phyloP scores from a whole-genome alignment of 2,888 invertebrate species.

The Euzophera pinguis region DNA sequence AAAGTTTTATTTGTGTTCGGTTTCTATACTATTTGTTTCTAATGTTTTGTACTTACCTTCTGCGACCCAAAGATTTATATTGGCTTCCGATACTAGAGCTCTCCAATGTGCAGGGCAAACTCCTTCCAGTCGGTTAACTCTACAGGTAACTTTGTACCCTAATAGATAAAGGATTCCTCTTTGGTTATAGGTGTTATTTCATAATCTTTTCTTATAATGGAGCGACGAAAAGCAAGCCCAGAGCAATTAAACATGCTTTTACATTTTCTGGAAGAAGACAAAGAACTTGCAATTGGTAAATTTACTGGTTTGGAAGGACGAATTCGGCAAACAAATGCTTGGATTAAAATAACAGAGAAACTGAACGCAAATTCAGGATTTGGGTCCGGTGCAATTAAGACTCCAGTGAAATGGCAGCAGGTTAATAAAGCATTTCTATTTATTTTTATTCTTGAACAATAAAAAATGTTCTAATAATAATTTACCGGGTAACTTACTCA shows the following conservation, averaged over 20 bases:
- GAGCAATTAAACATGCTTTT: conserved; percentile 56
- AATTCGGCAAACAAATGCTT: conserved; percentile 52
- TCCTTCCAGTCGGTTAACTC: too few relatives aligned
- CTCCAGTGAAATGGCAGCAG: conserved; percentile 63
- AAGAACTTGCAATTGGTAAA: conserved; percentile 54
- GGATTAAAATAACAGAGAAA: conserved; percentile 60
- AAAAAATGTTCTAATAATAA: too few relatives aligned
- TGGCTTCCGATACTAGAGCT: too few relatives aligned
- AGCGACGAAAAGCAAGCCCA: conserved; percentile 54
- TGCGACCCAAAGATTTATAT: too few relatives aligned
- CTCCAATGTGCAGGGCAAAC: too few relatives aligned
- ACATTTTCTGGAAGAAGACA: conserved; percentile 52
- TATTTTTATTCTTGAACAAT: background rate
- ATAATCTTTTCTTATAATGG: conserved; percentile 23
- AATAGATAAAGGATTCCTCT: too few relatives aligned
- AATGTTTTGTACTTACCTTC: too few relatives aligned
- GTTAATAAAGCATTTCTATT: conserved; percentile 22
- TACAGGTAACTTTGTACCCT: too few relatives aligned
- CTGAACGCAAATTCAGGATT: conserved; percentile 55
- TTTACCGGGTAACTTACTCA: too few relatives aligned
- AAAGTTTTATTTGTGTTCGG: too few relatives aligned
- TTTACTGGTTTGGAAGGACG: conserved; percentile 49
- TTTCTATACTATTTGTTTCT: too few relatives aligned
- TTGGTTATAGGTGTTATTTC: too few relatives aligned
- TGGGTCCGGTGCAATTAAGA: conserved; percentile 56